phyloP scores from a whole-genome alignment of 2,888 invertebrate species.

The Hesperia comma region DNA sequence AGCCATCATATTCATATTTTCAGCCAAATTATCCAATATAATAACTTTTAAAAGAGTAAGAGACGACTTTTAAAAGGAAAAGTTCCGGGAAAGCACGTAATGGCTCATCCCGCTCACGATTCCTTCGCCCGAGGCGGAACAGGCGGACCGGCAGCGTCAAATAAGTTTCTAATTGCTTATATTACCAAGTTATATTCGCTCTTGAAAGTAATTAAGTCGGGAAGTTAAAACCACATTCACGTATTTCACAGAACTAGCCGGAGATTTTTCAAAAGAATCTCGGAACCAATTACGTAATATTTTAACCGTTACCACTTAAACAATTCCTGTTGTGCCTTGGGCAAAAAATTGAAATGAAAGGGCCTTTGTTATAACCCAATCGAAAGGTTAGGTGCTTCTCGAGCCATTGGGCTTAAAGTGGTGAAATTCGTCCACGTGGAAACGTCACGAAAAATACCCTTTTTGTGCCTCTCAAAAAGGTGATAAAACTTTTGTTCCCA shows the following conservation, averaged over 20 bases:
- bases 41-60: constrained; percentile 81
- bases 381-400: constrained; percentile 60
- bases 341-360: constrained; percentile 47
- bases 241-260: constrained; percentile 61
- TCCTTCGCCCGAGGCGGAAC: constrained; percentile 77
- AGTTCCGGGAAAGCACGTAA: constrained; percentile 81
- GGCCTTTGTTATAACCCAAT: constrained; percentile 62
- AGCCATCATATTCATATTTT: constrained; percentile 80
- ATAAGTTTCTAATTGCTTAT: constrained; percentile 84
- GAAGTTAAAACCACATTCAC: constrained; percentile 74
- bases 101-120: constrained; percentile 82
- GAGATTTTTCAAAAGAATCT: constrained; percentile 51
- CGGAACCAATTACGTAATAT: constrained; percentile 45
- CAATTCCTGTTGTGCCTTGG: constrained; percentile 47
- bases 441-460: constrained; percentile 68
- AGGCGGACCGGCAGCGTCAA: constrained; percentile 81
- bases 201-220: constrained; percentile 79
- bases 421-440: constrained; percentile 68
- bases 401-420: constrained; percentile 65
- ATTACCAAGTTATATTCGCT: constrained; percentile 83
- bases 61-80: constrained; percentile 83
- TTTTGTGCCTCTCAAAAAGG: constrained; percentile 66
- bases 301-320: constrained; percentile 48
- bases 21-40: constrained; percentile 79
- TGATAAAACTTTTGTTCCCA: constrained; percentile 62